These are phyloP conservation scores for Heliocidaris tuberculata DNA, from an alignment of 35 echinoderm and acorn worm species.

Conservation along the genomic window DNA sequence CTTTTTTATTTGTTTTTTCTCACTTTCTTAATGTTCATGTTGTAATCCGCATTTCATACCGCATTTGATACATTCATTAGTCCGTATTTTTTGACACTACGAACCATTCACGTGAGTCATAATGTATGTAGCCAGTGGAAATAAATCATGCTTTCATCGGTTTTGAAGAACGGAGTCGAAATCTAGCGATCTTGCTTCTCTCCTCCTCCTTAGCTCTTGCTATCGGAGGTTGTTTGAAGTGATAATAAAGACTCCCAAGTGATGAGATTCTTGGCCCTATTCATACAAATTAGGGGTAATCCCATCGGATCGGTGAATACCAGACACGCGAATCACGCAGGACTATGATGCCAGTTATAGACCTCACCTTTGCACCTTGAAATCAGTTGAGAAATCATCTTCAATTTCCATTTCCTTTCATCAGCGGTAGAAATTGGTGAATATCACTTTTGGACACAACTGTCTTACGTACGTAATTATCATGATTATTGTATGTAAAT, in stretches of 20 bases:
- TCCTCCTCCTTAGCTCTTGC: not conserved
- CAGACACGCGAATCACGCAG: not conserved
- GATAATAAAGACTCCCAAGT: slow-evolving; percentile 3
- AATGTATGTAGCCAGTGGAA: not conserved
- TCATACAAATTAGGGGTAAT: slow-evolving; percentile 1
- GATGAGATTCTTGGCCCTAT: not conserved
- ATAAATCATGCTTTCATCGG: not conserved
- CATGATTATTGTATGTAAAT: too few species aligned
- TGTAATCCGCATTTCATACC: too few species aligned
- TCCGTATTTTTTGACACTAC: too few species aligned
- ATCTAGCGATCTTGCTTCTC: not conserved
- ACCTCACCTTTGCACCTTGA: not conserved
- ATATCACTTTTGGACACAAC: not conserved
- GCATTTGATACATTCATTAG: too few species aligned
- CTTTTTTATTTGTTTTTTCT: too few species aligned
- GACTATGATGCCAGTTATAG: not conserved
- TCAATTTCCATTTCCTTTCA: not conserved
- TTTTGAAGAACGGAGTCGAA: not conserved
- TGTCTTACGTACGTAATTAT: too few species aligned
- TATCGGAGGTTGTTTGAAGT: not conserved
- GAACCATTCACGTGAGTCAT: too few species aligned
- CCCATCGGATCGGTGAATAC: not conserved
- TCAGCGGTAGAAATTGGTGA: not conserved
- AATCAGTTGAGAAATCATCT: not conserved
- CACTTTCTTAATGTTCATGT: too few species aligned